Conservation (phyloP, 2,797 vertebrate species). For the Myotis myotis region DNA sequence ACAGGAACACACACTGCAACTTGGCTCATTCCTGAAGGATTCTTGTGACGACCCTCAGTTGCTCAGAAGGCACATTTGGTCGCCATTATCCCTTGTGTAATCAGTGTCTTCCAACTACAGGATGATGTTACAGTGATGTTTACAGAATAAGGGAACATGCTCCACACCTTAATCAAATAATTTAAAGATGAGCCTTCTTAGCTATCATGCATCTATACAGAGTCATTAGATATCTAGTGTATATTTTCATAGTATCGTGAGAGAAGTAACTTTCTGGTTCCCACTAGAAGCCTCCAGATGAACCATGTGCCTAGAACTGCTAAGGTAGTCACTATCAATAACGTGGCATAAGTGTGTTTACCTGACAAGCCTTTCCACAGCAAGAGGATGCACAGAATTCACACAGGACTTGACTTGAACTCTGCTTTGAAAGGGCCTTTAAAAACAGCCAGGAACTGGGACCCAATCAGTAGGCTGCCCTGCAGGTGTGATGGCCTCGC, state of each 20-base stretch:
- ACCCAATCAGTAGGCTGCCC: conserved; percentile 7
- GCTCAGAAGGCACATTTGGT: conserved; percentile 71
- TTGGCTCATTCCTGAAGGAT: conserved; percentile 67
- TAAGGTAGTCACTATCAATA: conserved; percentile 38
- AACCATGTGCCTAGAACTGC: not conserved
- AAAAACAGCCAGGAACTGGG: not conserved
- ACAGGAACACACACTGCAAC: conserved; percentile 68
- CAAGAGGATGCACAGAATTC: not conserved
- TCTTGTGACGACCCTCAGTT: conserved; percentile 51
- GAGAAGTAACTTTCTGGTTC: not conserved
- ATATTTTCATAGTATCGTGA: not conserved
- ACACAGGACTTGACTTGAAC: conserved; percentile 18
- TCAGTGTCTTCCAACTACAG: conserved; percentile 72
- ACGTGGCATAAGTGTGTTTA: not conserved
- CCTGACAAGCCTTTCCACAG: not conserved
- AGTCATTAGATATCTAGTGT: conserved; percentile 19
- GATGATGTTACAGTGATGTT: conserved; percentile 55
- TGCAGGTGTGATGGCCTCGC: conserved; percentile 47
- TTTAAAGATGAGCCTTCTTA: conserved; percentile 52
- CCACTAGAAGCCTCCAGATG: conserved; percentile 23
- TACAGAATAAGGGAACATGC: conserved; percentile 52
- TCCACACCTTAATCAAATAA: conserved; percentile 56
- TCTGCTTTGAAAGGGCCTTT: not conserved
- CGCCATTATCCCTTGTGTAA: conserved; percentile 72
- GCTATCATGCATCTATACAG: conserved; percentile 57